A percentile compares a stretch with the other conserved stretches of the same genome.
phyloP scores from a whole-genome alignment of 2,797 vertebrate species.

The Poecilia velifera region DNA sequence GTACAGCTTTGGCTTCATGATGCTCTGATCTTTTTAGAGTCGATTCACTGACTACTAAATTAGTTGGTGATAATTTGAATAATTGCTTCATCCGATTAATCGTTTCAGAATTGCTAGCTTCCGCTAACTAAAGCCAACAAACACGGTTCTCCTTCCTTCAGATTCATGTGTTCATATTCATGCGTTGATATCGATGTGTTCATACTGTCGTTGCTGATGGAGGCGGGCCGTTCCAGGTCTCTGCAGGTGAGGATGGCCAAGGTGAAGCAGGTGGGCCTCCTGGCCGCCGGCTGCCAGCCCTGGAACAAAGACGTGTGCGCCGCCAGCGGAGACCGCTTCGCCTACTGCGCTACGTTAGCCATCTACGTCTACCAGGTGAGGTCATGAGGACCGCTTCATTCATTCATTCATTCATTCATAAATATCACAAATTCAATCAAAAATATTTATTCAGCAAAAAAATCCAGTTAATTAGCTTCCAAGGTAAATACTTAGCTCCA shows the following conservation, averaged over 20 bases:
- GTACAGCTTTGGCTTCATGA: too few species aligned
- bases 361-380: constrained; percentile 96
- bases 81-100: too few species aligned
- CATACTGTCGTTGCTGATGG: neutral
- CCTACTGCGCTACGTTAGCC: constrained; percentile 96
- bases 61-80: too few species aligned
- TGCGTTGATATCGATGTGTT: too few species aligned
- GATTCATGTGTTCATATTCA: neutral
- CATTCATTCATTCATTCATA: too few species aligned
- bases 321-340: constrained; percentile 92
- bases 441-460: too few species aligned
- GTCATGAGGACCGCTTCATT: neutral
- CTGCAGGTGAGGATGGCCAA: constrained; percentile 88
- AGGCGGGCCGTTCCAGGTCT: neutral
- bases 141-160: neutral
- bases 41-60: too few species aligned
- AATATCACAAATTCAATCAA: too few species aligned
- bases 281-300: constrained; percentile 96
- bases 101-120: too few species aligned
- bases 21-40: too few species aligned
- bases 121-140: neutral
- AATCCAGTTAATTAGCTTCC: neutral
- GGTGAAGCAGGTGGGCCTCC: constrained; percentile 94
- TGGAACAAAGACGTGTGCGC: constrained; percentile 99
- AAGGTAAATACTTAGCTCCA: too few species aligned